Base-by-base conservation (phyloP, 2,888 invertebrate genomes). In the Trissolcus brochymenae region DNA sequence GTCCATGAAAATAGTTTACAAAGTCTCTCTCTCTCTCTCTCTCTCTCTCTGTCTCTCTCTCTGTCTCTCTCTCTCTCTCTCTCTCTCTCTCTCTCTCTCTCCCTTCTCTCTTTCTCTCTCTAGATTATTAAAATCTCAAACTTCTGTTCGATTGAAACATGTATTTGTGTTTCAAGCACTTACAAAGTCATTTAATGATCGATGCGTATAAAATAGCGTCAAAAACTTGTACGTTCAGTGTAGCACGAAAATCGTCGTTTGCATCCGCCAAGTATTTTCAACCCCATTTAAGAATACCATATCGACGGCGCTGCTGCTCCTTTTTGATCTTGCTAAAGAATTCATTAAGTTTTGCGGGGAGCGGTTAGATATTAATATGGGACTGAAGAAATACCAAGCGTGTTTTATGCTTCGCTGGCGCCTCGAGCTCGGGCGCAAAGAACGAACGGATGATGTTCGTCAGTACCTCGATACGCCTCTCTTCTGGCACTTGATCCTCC, bases 251-350 rank as follows among this genome's bases (percentile, higher is more conserved):
- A 87, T 87, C 84, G 85, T 84, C 82, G 84, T 86, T 85, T 85
- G 85, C 84, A 85, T 85, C 83, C 78, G 80, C 61, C 60, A 70
- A 70, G 75, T 77, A 67, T 77, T 66, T 79, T 76, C 76, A 76
- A 76, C 74, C 72, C 76, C 62, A 73, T 79, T 76, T 74, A 76
- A 78, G 74, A 79, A 74, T 73, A 76, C 76, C 80, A 77, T 80
- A 81, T 81, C 79, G 82, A 79, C 79, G 79, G 67, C 66, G 68
- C 62, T 55, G 71, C 72, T 66, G 79, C 83, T 86, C 87, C 87
- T 86, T 87, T 88, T 88, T 88, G 88, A 88, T 88, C 88, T 87
- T 83, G 84, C 86, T 87, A 87, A 88, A 87, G 88, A 88, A 88
- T 88, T 88, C 88, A 88, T 88, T 88, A 88, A 88, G 88, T 88